A percentile compares a stretch with the other conserved stretches of the same genome.
Conservation (phyloP, 2,888 invertebrate genomes). For the Autographa gamma region DNA sequence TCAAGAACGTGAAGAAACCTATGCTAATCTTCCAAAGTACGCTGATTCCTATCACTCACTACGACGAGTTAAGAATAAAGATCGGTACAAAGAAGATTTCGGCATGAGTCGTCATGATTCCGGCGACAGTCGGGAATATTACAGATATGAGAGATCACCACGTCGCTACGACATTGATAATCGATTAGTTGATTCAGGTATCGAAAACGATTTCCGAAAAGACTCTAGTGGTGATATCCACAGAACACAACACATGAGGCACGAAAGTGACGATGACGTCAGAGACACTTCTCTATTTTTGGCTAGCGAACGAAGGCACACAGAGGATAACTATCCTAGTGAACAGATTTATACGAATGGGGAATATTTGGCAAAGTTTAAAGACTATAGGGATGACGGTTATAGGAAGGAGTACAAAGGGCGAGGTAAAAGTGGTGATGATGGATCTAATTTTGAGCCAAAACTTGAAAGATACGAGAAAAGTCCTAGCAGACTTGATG, state of each 20-base stretch:
- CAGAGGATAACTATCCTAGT: conserved; percentile 90
- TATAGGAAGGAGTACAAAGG: conserved; percentile 79
- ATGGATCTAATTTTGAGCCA: conserved; percentile 91
- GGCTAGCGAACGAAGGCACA: conserved; percentile 92
- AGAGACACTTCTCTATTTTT: conserved; percentile 91
- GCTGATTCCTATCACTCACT: conserved; percentile 89
- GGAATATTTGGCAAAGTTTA: conserved; percentile 79
- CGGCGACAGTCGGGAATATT: conserved; percentile 86
- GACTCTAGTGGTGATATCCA: conserved; percentile 90
- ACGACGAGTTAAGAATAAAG: conserved; percentile 89
- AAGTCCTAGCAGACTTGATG: conserved; percentile 84
- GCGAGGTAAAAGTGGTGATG: conserved; percentile 90
- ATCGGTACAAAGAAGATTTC: conserved; percentile 76
- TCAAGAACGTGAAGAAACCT: conserved; percentile 85
- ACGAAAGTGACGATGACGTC: conserved; percentile 92
- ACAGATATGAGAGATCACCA: conserved; percentile 81
- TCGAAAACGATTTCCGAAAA: conserved; percentile 94
- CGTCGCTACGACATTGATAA: conserved; percentile 88
- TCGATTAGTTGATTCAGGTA: conserved; percentile 93
- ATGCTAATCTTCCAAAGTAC: conserved; percentile 83
- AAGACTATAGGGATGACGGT: conserved; percentile 74
- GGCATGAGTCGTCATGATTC: conserved; percentile 82
- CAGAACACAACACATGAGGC: conserved; percentile 73
- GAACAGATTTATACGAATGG: conserved; percentile 85
- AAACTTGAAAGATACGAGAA: conserved; percentile 90